Conservation (phyloP, 2,113 vertebrate genomes). For the Platysternon megacephalum region DNA sequence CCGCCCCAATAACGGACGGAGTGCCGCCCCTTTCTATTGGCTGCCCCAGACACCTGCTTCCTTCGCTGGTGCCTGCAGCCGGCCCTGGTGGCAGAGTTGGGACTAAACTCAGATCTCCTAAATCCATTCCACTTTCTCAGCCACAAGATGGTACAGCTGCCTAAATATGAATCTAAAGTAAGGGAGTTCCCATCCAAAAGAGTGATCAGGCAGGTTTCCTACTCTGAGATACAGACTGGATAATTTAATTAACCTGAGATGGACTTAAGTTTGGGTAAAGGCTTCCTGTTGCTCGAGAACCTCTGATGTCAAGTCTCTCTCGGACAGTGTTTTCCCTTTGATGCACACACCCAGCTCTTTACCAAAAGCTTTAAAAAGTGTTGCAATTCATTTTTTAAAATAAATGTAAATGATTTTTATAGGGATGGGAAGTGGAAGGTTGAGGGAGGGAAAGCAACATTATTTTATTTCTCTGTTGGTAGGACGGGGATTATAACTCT, state of each 20-base stretch:
- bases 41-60: too few relatives aligned
- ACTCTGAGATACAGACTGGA: not conserved
- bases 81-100: conserved; percentile 29
- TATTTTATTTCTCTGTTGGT: conserved; percentile 47
- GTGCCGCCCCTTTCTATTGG: too few relatives aligned
- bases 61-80: too few relatives aligned
- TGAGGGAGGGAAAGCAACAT: not conserved
- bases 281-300: conserved; percentile 43
- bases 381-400: not conserved
- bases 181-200: not conserved
- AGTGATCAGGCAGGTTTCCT: not conserved
- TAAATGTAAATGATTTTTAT: not conserved
- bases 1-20: too few relatives aligned
- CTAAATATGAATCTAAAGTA: conserved; percentile 9
- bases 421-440: not conserved
- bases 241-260: not conserved
- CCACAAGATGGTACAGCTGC: conserved; percentile 23
- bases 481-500: conserved; percentile 56
- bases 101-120: conserved; percentile 42
- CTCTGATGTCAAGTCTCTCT: conserved; percentile 27
- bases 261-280: conserved; percentile 34
- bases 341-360: not conserved
- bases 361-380: not conserved
- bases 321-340: not conserved
- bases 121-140: conserved; percentile 48